A percentile compares a stretch with the other conserved stretches of the same genome.
Conservation (phyloP, 1,140 invertebrate species). For the Portunus trituberculatus region DNA sequence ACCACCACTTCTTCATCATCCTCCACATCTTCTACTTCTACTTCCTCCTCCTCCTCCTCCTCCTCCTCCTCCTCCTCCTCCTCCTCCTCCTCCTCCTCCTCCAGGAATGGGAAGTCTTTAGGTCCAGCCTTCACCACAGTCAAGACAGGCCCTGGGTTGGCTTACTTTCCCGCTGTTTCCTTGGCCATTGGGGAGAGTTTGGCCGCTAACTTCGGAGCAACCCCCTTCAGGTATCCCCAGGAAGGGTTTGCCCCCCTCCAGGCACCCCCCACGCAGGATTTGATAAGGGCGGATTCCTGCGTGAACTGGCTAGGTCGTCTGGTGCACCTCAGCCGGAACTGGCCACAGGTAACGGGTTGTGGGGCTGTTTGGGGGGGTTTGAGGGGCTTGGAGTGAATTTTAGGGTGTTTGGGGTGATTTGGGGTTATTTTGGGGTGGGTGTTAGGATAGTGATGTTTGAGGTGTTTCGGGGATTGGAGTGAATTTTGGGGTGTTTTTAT, state of each 20-base stretch:
- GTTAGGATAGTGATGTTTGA: too few relatives aligned
- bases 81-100: too few relatives aligned
- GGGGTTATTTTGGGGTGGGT: too few relatives aligned
- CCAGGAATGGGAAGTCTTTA: conserved; percentile 88
- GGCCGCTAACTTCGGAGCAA: conserved; percentile 89
- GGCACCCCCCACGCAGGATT: conserved; percentile 82
- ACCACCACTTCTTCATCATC: too few relatives aligned
- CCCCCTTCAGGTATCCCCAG: conserved; percentile 87
- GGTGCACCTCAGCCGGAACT: not conserved
- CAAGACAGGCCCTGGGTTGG: conserved; percentile 86
- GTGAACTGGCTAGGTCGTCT: not conserved
- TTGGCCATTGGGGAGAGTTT: conserved; percentile 88
- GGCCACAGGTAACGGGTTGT: not conserved
- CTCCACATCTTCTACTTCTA: too few relatives aligned
- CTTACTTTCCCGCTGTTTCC: conserved; percentile 89
- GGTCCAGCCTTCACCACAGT: conserved; percentile 89
- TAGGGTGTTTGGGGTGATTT: too few relatives aligned
- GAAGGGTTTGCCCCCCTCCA: conserved; percentile 86
- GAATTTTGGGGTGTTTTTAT: too few relatives aligned
- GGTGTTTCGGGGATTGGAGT: too few relatives aligned
- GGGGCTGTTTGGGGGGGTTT: too few relatives aligned
- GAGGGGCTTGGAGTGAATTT: too few relatives aligned
- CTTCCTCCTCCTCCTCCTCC: too few relatives aligned
- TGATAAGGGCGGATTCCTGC: conserved; percentile 83
- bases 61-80: too few relatives aligned